These are phyloP conservation scores for Lutraria rhynchaena DNA, from an alignment of 1,140 invertebrate genomes.

Conservation along the genomic window DNA sequence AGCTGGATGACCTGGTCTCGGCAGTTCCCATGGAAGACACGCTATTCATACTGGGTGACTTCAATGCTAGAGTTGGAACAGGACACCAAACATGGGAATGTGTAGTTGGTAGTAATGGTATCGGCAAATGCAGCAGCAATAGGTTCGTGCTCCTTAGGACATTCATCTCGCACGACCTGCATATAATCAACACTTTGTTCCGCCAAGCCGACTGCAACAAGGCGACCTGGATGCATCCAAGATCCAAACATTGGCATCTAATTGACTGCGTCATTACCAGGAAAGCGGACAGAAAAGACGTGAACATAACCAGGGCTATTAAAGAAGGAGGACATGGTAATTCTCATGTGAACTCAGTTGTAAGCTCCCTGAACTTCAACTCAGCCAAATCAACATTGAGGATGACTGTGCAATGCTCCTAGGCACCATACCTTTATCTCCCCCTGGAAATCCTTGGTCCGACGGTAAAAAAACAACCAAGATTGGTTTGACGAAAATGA, in stretches of 20 bases:
- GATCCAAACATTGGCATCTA: slow-evolving; percentile 62
- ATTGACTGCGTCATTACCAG: slow-evolving; percentile 61
- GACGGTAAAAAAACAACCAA: no score
- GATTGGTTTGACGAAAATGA: no score
- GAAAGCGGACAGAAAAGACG: slow-evolving; percentile 46
- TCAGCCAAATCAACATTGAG: no score
- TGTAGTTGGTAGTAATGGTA: slow-evolving; percentile 57
- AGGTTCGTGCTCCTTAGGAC: slow-evolving; percentile 52
- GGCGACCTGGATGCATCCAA: slow-evolving; percentile 58
- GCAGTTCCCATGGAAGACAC: background rate
- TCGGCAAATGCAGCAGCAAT: slow-evolving; percentile 64
- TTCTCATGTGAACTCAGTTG: no score
- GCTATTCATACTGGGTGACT: no score
- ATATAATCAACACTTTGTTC: slow-evolving; percentile 66
- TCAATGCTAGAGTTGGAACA: slow-evolving; percentile 28
- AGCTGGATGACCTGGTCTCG: background rate
- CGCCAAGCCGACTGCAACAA: slow-evolving; percentile 47
- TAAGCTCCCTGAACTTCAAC: no score
- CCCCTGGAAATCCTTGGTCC: no score
- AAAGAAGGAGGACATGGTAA: no score
- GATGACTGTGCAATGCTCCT: no score
- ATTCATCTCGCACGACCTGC: no score
- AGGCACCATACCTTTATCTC: no score
- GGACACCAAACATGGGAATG: slow-evolving; percentile 30
- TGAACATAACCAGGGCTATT: slow-evolving; percentile 46